phyloP scores from a whole-genome alignment of 2,113 vertebrate species.

The Apus apus region DNA sequence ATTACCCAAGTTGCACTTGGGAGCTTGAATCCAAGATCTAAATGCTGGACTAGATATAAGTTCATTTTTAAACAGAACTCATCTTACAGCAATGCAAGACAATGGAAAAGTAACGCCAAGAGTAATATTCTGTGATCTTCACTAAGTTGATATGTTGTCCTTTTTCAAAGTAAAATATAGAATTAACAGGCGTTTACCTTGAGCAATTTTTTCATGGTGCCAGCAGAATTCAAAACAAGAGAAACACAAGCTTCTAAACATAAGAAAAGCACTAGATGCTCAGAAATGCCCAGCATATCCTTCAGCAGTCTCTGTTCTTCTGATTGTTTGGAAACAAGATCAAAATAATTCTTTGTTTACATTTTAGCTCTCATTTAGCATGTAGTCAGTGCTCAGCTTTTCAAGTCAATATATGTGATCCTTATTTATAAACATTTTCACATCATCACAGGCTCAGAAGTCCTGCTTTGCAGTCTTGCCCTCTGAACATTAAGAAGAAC shows the following conservation, averaged over 20 bases:
- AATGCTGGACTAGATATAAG: not conserved
- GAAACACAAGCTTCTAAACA: not conserved
- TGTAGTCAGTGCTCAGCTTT: not conserved
- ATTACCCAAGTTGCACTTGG: not conserved
- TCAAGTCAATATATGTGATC: not conserved
- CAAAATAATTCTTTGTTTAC: not conserved
- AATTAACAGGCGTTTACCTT: not conserved
- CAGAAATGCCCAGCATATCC: not conserved
- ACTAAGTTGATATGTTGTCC: not conserved
- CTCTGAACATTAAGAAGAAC: not conserved
- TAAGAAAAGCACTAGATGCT: not conserved
- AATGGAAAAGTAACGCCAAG: not conserved
- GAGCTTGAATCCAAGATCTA: no score
- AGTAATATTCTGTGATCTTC: not conserved
- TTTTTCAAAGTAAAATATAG: not conserved
- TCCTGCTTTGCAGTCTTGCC: not conserved
- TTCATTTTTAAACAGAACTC: not conserved
- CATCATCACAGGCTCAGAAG: not conserved
- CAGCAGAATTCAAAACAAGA: not conserved
- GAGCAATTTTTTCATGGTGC: not conserved
- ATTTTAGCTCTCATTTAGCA: not conserved
- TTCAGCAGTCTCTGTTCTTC: not conserved
- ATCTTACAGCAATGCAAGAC: not conserved
- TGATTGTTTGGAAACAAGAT: not conserved
- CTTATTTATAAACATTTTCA: not conserved